Evolutionary conservation across 2,888 invertebrate species (phyloP).

Genomic region (Chloroclysta siterata): DNA sequence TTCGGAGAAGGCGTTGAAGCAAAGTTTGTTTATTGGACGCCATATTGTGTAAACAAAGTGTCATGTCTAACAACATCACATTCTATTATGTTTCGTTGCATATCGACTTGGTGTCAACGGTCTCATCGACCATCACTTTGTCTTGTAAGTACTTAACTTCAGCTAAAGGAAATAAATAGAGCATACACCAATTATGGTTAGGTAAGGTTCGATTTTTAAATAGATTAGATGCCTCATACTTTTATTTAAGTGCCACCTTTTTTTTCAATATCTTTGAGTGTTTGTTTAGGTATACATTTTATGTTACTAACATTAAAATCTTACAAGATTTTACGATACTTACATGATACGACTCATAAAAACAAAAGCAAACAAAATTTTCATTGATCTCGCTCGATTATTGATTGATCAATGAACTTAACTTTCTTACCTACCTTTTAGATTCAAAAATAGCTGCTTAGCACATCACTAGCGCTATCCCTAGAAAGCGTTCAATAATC

Average conservation of each 20-base stretch:
- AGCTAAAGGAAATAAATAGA: no score
- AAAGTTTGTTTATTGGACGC: constrained; percentile 57
- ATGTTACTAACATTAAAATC: background rate
- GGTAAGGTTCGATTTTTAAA: background rate
- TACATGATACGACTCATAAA: constrained; percentile 17
- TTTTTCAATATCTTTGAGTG: background rate
- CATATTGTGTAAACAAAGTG: constrained; percentile 53
- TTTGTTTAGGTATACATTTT: background rate
- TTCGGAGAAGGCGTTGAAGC: constrained; percentile 60
- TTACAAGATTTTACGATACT: constrained; percentile 1
- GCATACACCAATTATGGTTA: no score
- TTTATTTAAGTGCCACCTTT: background rate
- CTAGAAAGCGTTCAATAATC: constrained; percentile 62
- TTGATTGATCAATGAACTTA: constrained; percentile 17
- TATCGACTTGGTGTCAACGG: constrained; percentile 8
- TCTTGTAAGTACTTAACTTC: no score
- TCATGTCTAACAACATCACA: constrained; percentile 54
- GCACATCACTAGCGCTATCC: constrained; percentile 5
- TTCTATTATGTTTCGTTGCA: constrained; percentile 48
- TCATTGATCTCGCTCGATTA: constrained; percentile 23
- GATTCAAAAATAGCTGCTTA: background rate
- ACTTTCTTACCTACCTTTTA: no score
- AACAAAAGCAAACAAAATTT: constrained; percentile 15
- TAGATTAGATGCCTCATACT: background rate
- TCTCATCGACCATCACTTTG: no score